phyloP scores from a whole-genome alignment of 2,113 vertebrate species.

The Solenodon paradoxus region DNA sequence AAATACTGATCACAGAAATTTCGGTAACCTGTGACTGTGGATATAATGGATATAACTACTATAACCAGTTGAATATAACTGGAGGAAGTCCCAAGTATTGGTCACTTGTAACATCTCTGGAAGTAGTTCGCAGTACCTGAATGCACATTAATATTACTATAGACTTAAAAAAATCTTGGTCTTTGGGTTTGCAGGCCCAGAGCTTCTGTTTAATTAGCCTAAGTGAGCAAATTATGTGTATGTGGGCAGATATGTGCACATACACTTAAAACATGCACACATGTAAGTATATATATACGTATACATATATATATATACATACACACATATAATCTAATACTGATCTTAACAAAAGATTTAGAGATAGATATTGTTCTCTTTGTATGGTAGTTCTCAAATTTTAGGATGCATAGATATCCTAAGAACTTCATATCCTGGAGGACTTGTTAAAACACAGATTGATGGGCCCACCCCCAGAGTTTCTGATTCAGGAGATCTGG shows the following conservation, averaged over 20 bases:
- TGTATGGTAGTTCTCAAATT: not conserved
- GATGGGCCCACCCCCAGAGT: not conserved
- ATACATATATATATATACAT: no score
- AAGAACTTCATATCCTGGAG: no score
- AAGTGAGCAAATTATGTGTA: not conserved
- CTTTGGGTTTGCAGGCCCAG: not conserved
- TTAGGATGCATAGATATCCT: not conserved
- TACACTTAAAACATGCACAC: not conserved
- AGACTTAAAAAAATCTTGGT: not conserved
- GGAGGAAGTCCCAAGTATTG: not conserved
- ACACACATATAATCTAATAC: not conserved
- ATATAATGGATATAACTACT: not conserved
- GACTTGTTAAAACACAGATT: not conserved
- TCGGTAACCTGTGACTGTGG: no score
- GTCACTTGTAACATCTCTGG: not conserved
- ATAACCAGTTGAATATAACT: not conserved
- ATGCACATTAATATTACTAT: not conserved
- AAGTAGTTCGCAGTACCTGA: not conserved
- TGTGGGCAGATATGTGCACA: not conserved
- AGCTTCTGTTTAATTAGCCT: not conserved
- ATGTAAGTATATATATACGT: no score
- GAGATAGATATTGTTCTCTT: not conserved
- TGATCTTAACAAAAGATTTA: not conserved
- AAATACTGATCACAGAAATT: not conserved
- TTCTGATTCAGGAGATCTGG: not conserved